Percentiles rank a stretch among this genome's conserved stretches.
Conservation (phyloP, 2,797 vertebrate genomes). For the Rhinatrema bivittatum region DNA sequence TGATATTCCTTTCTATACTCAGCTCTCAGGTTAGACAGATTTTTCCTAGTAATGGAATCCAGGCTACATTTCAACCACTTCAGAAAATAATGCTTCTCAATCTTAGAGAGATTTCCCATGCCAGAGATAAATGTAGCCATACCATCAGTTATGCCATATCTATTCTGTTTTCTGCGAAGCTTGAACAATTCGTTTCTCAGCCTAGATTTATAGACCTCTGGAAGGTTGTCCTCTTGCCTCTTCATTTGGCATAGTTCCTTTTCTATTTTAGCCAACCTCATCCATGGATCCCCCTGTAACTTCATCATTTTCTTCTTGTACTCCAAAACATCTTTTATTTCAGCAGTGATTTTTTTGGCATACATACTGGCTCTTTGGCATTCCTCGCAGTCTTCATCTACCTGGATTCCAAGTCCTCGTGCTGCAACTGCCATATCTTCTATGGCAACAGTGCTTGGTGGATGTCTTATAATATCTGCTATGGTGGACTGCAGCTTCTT, state of each 20-base stretch:
- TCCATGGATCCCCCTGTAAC: constrained; percentile 60
- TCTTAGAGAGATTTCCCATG: constrained; percentile 37
- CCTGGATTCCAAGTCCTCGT: constrained; percentile 37
- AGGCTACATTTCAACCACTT: constrained; percentile 68
- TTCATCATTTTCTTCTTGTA: constrained; percentile 55
- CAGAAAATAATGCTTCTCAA: constrained; percentile 62
- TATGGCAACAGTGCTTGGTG: constrained; percentile 40
- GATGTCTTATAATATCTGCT: constrained; percentile 27
- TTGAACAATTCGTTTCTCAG: constrained; percentile 40
- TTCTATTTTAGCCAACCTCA: constrained; percentile 48
- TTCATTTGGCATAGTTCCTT: constrained; percentile 54
- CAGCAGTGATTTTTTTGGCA: constrained; percentile 43
- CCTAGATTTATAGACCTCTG: constrained; percentile 25
- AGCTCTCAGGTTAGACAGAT: constrained; percentile 33
- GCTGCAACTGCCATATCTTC: constrained; percentile 49
- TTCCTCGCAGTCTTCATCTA: constrained; percentile 62
- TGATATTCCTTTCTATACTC: constrained; percentile 42
- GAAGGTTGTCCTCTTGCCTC: constrained; percentile 12
- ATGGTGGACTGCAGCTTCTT: constrained; percentile 9
- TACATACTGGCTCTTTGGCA: constrained; percentile 43
- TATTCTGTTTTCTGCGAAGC: constrained; percentile 37
- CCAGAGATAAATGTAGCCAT: constrained; percentile 58
- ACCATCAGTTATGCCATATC: constrained; percentile 46
- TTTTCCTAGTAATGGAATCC: constrained; percentile 36
- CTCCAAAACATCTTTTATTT: constrained; percentile 24